Conservation (phyloP, 2,888 invertebrate species). For the Laspeyria flexula region DNA sequence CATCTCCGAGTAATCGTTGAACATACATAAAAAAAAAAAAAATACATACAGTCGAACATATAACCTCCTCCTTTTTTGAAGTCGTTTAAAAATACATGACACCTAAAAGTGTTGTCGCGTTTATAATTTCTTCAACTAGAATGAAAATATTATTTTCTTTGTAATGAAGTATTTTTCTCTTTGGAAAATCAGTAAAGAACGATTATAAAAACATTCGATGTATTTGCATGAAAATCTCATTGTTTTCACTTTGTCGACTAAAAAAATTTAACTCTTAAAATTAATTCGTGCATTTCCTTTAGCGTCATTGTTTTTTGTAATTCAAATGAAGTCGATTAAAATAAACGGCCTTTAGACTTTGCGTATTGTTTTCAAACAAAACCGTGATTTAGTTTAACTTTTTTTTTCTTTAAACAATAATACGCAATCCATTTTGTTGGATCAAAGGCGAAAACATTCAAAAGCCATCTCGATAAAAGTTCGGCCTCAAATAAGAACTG, state of each 20-base stretch:
- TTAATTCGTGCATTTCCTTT: conserved; percentile 45
- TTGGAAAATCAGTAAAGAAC: conserved; percentile 34
- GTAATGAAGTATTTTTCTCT: too few species aligned
- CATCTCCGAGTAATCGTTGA: too few species aligned
- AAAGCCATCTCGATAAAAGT: neutral
- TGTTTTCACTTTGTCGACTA: conserved; percentile 47
- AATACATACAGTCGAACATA: too few species aligned
- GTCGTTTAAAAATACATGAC: too few species aligned
- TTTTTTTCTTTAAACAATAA: conserved; percentile 2
- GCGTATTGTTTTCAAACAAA: conserved; percentile 34
- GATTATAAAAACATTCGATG: conserved; percentile 43
- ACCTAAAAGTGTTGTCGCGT: too few species aligned
- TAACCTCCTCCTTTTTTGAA: too few species aligned
- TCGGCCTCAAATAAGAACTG: too few species aligned
- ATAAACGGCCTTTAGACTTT: conserved; percentile 35
- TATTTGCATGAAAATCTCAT: conserved; percentile 69
- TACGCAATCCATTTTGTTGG: neutral
- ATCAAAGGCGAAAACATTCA: neutral
- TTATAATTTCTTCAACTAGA: too few species aligned
- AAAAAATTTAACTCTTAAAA: conserved; percentile 43
- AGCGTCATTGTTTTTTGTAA: conserved; percentile 46
- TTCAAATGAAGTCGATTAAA: conserved; percentile 45
- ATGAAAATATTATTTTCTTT: too few species aligned
- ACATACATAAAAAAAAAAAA: too few species aligned
- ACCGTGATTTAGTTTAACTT: conserved; percentile 23